Evolutionary conservation across 2,797 vertebrate genomes (phyloP).

Genomic region (Cirrhinus molitorella): DNA sequence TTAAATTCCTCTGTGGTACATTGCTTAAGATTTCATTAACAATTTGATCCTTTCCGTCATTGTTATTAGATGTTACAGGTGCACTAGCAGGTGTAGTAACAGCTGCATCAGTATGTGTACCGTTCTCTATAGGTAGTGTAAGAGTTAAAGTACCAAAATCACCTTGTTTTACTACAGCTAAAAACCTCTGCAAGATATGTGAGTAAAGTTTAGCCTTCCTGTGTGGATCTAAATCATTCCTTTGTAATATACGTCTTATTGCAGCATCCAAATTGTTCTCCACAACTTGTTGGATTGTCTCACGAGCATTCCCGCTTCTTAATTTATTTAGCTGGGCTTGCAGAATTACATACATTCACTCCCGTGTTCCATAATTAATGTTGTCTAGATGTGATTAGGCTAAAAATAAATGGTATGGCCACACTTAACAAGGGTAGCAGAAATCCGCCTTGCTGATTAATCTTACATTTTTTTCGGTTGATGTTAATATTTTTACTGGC

Average conservation of each 20-base stretch:
- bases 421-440: not conserved
- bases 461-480: not conserved
- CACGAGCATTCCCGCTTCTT: not conserved
- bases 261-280: not conserved
- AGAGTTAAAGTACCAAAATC: not conserved
- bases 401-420: not conserved
- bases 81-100: too few relatives aligned
- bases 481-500: not conserved
- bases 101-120: not conserved
- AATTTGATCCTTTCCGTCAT: not conserved
- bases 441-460: slow-evolving; percentile 17
- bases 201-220: not conserved
- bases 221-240: not conserved
- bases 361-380: not conserved
- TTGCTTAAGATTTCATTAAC: not conserved
- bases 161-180: slow-evolving; percentile 9
- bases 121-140: not conserved
- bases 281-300: not conserved
- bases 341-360: not conserved
- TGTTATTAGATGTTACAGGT: too few relatives aligned
- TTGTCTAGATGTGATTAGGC: not conserved
- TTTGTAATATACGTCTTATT: not conserved
- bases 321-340: not conserved
- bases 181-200: not conserved
- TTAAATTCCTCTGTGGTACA: not conserved